Conservation (phyloP, 2,797 vertebrate species). For the Channallabes apus region DNA sequence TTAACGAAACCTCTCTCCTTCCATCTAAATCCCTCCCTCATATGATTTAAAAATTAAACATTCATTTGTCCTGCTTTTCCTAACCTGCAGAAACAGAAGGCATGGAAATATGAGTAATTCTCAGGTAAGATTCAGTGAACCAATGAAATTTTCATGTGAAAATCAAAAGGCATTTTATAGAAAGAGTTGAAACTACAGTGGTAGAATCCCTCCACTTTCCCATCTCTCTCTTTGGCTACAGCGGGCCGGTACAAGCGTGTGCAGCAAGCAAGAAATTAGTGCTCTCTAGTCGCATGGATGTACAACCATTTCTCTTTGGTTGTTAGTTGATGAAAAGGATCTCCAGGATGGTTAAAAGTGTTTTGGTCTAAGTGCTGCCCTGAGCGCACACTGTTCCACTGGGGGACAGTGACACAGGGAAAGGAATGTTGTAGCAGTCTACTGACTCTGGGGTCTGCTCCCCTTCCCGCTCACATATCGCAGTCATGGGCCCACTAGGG, state of each 20-base stretch:
- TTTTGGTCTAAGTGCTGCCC: constrained; percentile 63
- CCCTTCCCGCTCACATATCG: constrained; percentile 85
- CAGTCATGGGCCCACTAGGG: constrained; percentile 86
- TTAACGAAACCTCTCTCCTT: constrained; percentile 11
- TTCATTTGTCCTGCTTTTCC: constrained; percentile 38
- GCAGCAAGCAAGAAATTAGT: constrained; percentile 18
- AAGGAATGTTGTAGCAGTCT: constrained; percentile 49
- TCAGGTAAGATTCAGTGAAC: constrained; percentile 26
- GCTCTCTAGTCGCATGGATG: constrained; percentile 7
- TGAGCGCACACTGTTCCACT: constrained; percentile 60
- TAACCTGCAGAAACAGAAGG: constrained; percentile 38
- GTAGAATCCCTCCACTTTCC: constrained; percentile 22
- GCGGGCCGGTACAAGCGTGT: constrained; percentile 37
- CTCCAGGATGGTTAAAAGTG: not conserved
- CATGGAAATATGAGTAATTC: constrained; percentile 21
- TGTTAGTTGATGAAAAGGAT: not conserved
- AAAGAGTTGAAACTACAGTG: constrained; percentile 27
- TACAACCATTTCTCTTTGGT: constrained; percentile 29
- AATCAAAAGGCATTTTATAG: constrained; percentile 20
- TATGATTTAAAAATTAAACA: constrained; percentile 42
- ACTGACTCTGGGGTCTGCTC: constrained; percentile 68
- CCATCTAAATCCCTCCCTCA: constrained; percentile 24
- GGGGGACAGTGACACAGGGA: constrained; percentile 51
- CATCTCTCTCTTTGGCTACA: constrained; percentile 24
- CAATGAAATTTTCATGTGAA: constrained; percentile 1